Evolutionary conservation across 2,888 invertebrate genomes (phyloP).

Genomic region (Isotomurus palustris): DNA sequence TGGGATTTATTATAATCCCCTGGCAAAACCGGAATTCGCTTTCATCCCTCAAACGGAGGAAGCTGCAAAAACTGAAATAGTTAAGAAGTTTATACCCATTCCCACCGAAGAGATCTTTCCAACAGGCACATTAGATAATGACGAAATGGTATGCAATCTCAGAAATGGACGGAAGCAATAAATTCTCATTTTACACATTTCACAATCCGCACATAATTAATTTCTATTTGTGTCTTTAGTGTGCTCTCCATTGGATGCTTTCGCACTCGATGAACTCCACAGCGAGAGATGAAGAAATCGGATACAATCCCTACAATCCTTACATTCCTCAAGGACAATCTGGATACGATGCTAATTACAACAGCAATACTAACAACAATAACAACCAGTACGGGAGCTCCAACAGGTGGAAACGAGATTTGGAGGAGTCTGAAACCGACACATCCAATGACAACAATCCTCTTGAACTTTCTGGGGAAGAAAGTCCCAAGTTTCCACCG

Average conservation of each 20-base stretch:
- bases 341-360: slow-evolving; percentile 9
- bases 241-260: slow-evolving; percentile 45
- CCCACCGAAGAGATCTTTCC: slow-evolving; percentile 29
- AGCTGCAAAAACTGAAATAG: slow-evolving; percentile 21
- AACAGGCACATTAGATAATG: slow-evolving; percentile 38
- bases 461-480: no score
- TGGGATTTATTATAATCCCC: slow-evolving; percentile 30
- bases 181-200: background rate
- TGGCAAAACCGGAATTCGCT: slow-evolving; percentile 24
- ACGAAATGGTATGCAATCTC: slow-evolving; percentile 34
- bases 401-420: slow-evolving; percentile 4
- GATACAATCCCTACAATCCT: background rate
- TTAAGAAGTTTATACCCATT: slow-evolving; percentile 31
- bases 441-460: no score
- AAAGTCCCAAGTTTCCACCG: no score
- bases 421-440: no score
- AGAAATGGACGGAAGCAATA: background rate
- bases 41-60: slow-evolving; percentile 27
- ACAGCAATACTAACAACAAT: slow-evolving; percentile 3
- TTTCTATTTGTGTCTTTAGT: slow-evolving; percentile 24
- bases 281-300: slow-evolving; percentile 38
- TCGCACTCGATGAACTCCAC: slow-evolving; percentile 42
- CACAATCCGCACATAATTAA: background rate
- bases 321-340: background rate
- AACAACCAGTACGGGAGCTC: background rate